A percentile compares a stretch with the other conserved stretches of the same genome.
Conservation (phyloP, 1,140 invertebrate genomes). For the Drosophila grimshawi region DNA sequence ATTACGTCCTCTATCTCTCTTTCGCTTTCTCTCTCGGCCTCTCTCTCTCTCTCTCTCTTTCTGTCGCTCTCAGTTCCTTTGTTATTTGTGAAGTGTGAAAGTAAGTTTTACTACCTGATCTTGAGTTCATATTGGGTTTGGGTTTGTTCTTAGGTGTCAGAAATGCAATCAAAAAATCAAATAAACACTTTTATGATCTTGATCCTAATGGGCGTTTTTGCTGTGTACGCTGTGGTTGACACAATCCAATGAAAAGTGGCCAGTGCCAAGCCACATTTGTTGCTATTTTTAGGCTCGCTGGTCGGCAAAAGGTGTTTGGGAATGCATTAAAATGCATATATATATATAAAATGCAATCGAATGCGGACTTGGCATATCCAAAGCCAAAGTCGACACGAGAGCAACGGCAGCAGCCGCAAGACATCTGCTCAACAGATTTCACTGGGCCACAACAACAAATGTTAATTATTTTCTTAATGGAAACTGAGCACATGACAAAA, state of each 20-base stretch:
- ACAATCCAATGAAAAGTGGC: constrained; percentile 16
- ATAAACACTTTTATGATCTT: constrained; percentile 74
- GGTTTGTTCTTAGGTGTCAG: constrained; percentile 46
- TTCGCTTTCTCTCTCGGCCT: too few species aligned
- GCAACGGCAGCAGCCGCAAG: constrained; percentile 41
- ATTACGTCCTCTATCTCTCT: too few species aligned
- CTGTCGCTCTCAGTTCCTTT: too few species aligned
- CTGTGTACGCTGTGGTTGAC: constrained; percentile 52
- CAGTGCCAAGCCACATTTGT: constrained; percentile 32
- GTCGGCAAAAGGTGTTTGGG: constrained; percentile 65
- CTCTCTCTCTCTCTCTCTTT: too few species aligned
- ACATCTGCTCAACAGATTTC: constrained; percentile 84
- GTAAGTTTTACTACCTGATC: constrained; percentile 61
- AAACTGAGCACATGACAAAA: constrained; percentile 75
- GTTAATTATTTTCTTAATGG: constrained; percentile 83
- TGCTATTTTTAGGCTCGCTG: constrained; percentile 5
- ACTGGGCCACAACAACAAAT: constrained; percentile 64
- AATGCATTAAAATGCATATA: constrained; percentile 40
- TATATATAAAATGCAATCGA: constrained; percentile 51
- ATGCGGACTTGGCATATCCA: constrained; percentile 24
- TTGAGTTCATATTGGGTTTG: constrained; percentile 8
- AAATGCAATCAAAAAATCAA: constrained; percentile 65
- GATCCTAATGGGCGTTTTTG: constrained; percentile 42
- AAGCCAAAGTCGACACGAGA: background rate
- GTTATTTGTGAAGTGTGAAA: constrained; percentile 36